A percentile compares a stretch with the other conserved stretches of the same genome.
Evolutionary conservation across 2,888 invertebrate species (phyloP).

Genomic region (Lithophane leautieri): DNA sequence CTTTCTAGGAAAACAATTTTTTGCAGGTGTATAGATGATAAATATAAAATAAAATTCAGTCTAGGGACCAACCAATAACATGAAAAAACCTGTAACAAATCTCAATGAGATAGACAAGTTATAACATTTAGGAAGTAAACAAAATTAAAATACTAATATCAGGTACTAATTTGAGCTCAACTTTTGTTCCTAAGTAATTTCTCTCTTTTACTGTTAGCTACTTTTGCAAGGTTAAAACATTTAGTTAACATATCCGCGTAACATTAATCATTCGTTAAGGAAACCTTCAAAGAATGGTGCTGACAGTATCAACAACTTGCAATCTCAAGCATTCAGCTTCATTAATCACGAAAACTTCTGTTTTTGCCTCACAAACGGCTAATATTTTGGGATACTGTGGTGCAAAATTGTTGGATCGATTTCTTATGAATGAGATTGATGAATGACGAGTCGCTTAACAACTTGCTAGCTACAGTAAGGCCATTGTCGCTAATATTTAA

Average conservation of each 20-base stretch:
- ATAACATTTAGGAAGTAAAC: no score
- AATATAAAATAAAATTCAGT: no score
- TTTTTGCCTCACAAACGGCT: constrained; percentile 50
- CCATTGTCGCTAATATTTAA: neutral
- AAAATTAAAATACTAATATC: no score
- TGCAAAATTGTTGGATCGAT: constrained; percentile 21
- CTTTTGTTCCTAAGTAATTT: neutral
- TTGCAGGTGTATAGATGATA: no score
- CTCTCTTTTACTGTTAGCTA: neutral
- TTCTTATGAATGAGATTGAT: neutral
- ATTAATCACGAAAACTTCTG: constrained; percentile 68
- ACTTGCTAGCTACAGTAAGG: neutral
- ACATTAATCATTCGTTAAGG: constrained; percentile 49
- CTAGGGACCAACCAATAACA: no score
- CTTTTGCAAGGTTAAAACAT: constrained; percentile 32
- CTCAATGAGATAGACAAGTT: no score
- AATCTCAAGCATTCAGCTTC: constrained; percentile 57
- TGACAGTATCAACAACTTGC: constrained; percentile 60
- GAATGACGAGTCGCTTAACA: neutral
- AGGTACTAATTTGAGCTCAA: neutral
- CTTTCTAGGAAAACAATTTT: no score
- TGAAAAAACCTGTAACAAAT: no score
- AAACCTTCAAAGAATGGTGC: constrained; percentile 48
- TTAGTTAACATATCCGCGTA: constrained; percentile 42
- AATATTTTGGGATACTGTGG: constrained; percentile 17